Evolutionary conservation across 2,888 invertebrate species (phyloP), one percentile per base, ranked within the genome.

Genomic region (Pycnomerus fuliginosus): DNA sequence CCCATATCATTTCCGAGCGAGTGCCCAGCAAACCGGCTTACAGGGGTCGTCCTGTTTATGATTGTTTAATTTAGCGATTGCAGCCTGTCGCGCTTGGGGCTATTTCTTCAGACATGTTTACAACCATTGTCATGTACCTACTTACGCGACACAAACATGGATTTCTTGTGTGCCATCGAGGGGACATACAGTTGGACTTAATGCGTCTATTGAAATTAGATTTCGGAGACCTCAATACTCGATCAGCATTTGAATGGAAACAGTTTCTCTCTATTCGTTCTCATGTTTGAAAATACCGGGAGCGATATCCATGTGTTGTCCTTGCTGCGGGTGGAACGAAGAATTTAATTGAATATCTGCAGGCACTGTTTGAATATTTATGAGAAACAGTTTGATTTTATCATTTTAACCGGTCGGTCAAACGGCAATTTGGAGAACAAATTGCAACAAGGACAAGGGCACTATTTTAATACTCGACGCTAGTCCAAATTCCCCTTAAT

Each of bases 31-130:
- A 44, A 41, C 55, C 55, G 52, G 54, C 57, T 61, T 61, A 60
- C 50, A 51, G 43, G 44, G 55, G 49, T 52, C 48, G 45, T 53
- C 55, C n/a, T n/a, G 52, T 63, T 64, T 64, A 61, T 64, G 57
- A 62, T 61, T 63, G 65, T 67, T 67, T 61, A 67, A 67, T 67
- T 67, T 65, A 65, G 62, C 65, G 62, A 60, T 44, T 47, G 47
- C 44, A 40, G 49, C 41, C 50, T 50, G 44, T 50, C 53, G 53
- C 52, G 20, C 32, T 31, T 29, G 36, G 24, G 36, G 36, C 40
- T 41, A 36, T 24, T 29, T 25, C 34, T 37, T 16, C 20, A 36
- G 31, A 34, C 46, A 22, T 11, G 12, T 31, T 30, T 53, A 48
- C 53, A 16, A 32, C 52, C 40, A 62, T 65, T 65, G 65, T 65